Evolutionary conservation across 2,797 vertebrate genomes (phyloP).

Genomic region (Notamacropus eugenii): DNA sequence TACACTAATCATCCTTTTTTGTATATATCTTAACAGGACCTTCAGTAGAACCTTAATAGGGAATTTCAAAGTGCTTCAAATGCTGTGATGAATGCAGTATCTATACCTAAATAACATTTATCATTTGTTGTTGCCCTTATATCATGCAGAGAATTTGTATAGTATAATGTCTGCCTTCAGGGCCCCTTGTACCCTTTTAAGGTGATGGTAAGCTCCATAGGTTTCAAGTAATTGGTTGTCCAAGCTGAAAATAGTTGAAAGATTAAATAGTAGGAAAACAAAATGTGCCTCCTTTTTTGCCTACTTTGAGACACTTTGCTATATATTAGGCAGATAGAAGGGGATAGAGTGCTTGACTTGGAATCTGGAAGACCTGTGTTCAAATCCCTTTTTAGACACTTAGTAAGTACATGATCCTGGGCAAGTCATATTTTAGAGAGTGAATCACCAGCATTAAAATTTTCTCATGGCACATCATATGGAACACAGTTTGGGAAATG

Average conservation of each 20-base stretch:
- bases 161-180: conserved; percentile 6
- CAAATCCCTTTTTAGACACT: not conserved
- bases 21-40: not conserved
- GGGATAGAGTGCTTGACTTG: not conserved
- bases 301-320: not conserved
- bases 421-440: conserved; percentile 21
- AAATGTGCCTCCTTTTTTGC: conserved; percentile 19
- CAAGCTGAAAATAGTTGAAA: conserved; percentile 24
- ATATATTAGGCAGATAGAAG: not conserved
- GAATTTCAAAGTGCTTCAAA: not conserved
- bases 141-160: not conserved
- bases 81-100: not conserved
- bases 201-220: conserved; percentile 16
- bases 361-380: not conserved
- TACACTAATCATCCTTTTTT: not conserved
- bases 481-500: not conserved
- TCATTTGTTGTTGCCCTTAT: conserved; percentile 14
- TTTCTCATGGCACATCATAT: not conserved
- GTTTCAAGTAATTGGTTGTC: conserved; percentile 40
- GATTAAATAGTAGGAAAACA: conserved; percentile 30
- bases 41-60: not conserved
- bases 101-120: not conserved
- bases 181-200: conserved; percentile 25
- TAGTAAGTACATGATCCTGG: not conserved
- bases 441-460: not conserved